phyloP scores from a whole-genome alignment of 1,140 invertebrate genomes.

The Choristoneura fumiferana region DNA sequence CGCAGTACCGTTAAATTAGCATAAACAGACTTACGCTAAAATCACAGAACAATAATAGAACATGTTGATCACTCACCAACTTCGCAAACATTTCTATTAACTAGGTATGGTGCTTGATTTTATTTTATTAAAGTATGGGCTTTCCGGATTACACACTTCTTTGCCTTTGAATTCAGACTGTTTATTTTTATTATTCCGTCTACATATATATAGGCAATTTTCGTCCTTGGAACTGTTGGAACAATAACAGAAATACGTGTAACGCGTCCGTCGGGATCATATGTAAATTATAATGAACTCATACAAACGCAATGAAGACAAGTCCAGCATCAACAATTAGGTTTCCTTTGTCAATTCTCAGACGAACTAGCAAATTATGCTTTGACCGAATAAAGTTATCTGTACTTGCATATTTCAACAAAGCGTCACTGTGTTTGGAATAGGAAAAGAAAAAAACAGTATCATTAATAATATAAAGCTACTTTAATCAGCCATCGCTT shows the following conservation, averaged over 20 bases:
- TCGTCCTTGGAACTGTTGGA: conserved; percentile 54
- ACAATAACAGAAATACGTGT: conserved; percentile 59
- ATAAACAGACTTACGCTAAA: no score
- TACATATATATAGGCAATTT: conserved; percentile 61
- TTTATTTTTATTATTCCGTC: conserved; percentile 51
- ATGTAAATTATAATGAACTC: conserved; percentile 65
- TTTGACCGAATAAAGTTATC: conserved; percentile 52
- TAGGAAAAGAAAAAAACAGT: neutral
- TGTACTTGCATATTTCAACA: conserved; percentile 18
- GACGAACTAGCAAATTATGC: conserved; percentile 36
- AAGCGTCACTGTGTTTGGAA: neutral
- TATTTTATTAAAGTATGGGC: neutral
- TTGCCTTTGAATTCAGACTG: conserved; percentile 34
- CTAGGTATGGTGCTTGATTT: neutral
- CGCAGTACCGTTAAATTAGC: no score
- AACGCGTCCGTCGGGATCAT: conserved; percentile 50
- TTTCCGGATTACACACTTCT: neutral
- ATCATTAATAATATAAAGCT: neutral
- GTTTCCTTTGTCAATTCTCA: conserved; percentile 49
- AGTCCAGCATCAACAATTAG: conserved; percentile 61
- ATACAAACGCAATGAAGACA: conserved; percentile 44
- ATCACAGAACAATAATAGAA: no score
- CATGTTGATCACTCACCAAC: conserved; percentile 48
- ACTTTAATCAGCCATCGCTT: neutral
- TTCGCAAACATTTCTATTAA: conserved; percentile 57